These are phyloP conservation scores for Trichopria drosophilae DNA, from an alignment of 2,888 invertebrate genomes.

Conservation along the genomic window DNA sequence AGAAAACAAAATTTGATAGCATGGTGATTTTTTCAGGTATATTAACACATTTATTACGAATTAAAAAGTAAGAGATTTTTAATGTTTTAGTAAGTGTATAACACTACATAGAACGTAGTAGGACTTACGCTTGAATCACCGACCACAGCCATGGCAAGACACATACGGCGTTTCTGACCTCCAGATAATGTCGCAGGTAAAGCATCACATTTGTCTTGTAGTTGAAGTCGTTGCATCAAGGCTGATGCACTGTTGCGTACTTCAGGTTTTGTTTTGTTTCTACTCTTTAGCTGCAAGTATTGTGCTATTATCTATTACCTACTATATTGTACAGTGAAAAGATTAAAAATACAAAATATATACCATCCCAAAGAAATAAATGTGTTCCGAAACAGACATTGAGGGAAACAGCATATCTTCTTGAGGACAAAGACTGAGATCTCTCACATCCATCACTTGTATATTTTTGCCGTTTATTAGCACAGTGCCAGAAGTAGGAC, in stretches of 20 bases:
- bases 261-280: slow-evolving; percentile 47
- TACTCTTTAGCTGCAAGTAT: slow-evolving; percentile 65
- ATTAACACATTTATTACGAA: too few relatives aligned
- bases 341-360: slow-evolving; percentile 26
- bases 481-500: slow-evolving; percentile 71
- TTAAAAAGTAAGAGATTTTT: too few relatives aligned
- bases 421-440: slow-evolving; percentile 87
- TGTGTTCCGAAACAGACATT: slow-evolving; percentile 78
- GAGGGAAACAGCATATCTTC: slow-evolving; percentile 81
- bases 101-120: too few relatives aligned
- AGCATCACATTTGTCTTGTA: slow-evolving; percentile 66
- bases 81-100: too few relatives aligned
- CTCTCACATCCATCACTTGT: slow-evolving; percentile 63
- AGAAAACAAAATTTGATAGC: too few relatives aligned
- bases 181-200: slow-evolving; percentile 73
- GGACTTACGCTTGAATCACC: slow-evolving; percentile 68
- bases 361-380: slow-evolving; percentile 79
- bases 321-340: too few relatives aligned
- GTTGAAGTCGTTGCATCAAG: slow-evolving; percentile 65
- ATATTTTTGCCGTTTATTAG: slow-evolving; percentile 72
- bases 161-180: slow-evolving; percentile 86
- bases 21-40: too few relatives aligned
- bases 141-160: slow-evolving; percentile 79
- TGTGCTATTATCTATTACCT: background rate
- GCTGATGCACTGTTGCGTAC: slow-evolving; percentile 61